Percentiles rank a stretch among this genome's conserved stretches.
Evolutionary conservation across 2,113 vertebrate species (phyloP).

Genomic region (Misgurnus anguillicaudatus): DNA sequence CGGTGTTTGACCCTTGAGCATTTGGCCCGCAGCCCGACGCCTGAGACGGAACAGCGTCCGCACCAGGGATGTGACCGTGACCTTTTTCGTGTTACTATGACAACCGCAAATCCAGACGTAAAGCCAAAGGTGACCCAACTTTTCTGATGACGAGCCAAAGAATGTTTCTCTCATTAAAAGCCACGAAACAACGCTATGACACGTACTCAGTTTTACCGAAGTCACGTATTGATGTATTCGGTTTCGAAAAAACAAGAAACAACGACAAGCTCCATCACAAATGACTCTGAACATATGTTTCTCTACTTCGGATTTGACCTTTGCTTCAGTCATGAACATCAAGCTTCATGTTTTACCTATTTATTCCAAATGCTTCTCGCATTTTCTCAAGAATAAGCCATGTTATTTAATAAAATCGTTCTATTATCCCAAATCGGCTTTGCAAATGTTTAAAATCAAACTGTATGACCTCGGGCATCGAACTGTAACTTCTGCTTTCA

Average conservation of each 20-base stretch:
- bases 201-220: background rate
- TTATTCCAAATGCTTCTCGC: too few relatives aligned
- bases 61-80: constrained; percentile 23
- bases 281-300: too few relatives aligned
- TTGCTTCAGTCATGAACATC: too few relatives aligned
- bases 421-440: background rate
- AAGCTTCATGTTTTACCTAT: too few relatives aligned
- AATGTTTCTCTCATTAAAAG: background rate
- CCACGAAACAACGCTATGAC: background rate
- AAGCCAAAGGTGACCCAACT: constrained; percentile 21
- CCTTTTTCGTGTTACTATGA: constrained; percentile 12
- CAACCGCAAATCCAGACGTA: background rate
- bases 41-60: constrained; percentile 26
- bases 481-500: background rate
- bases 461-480: background rate
- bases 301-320: too few relatives aligned
- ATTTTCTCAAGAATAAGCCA: too few relatives aligned
- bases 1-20: constrained; percentile 6
- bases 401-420: too few relatives aligned
- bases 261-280: too few relatives aligned
- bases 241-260: background rate
- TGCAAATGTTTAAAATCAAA: background rate
- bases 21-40: constrained; percentile 25
- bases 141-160: constrained; percentile 23
- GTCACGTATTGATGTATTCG: background rate